A percentile compares a stretch with the other conserved stretches of the same genome.
Evolutionary conservation across 1,140 invertebrate genomes (phyloP).

Genomic region (Dendrolimus kikuchii): DNA sequence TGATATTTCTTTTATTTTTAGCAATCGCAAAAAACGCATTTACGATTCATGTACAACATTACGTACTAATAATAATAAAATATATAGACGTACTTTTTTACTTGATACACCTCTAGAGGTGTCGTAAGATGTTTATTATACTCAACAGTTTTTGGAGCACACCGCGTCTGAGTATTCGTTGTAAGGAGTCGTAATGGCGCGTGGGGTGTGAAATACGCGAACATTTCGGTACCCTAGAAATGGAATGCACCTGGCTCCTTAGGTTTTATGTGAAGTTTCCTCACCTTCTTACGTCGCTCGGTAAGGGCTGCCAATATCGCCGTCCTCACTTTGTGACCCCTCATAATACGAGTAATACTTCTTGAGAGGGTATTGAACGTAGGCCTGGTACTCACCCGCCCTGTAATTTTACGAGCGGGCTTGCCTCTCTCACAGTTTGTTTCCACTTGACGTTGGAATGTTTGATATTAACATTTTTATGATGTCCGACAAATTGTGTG

Average conservation of each 20-base stretch:
- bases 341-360: conserved; percentile 66
- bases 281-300: conserved; percentile 56
- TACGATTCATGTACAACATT: too few relatives aligned
- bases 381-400: conserved; percentile 31
- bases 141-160: conserved; percentile 44
- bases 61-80: conserved; percentile 6
- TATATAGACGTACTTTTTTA: conserved; percentile 34
- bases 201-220: conserved; percentile 61
- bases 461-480: conserved; percentile 30
- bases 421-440: conserved; percentile 29
- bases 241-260: conserved; percentile 68
- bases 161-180: conserved; percentile 35
- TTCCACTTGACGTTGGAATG: conserved; percentile 24
- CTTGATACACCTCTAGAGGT: conserved; percentile 12
- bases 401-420: conserved; percentile 50
- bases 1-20: too few relatives aligned
- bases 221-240: conserved; percentile 59
- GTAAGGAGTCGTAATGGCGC: conserved; percentile 55
- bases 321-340: conserved; percentile 66
- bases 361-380: conserved; percentile 62
- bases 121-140: conserved; percentile 61
- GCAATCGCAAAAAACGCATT: too few relatives aligned
- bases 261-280: conserved; percentile 66
- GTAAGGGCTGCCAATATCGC: conserved; percentile 63
- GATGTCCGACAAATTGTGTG: conserved; percentile 21